Conservation (phyloP, 1,140 invertebrate genomes). For the Drosophila busckii region DNA sequence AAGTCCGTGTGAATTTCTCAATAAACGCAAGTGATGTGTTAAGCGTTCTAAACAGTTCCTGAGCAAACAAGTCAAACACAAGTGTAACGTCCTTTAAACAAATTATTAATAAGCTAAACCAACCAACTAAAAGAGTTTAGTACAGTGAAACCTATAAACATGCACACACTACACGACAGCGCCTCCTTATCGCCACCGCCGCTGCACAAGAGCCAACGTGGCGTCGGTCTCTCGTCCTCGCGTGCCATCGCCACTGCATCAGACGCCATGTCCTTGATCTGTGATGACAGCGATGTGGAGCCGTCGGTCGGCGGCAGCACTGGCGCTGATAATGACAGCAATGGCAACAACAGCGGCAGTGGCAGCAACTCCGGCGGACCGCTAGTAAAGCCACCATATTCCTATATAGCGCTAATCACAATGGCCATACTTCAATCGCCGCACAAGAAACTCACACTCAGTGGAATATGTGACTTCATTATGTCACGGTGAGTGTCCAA, state of each 20-base stretch:
- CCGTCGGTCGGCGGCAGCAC: constrained; percentile 34
- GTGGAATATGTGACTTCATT: constrained; percentile 99
- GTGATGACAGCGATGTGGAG: constrained; percentile 58
- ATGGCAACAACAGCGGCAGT: constrained; percentile 8
- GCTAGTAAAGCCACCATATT: constrained; percentile 96
- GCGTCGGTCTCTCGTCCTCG: constrained; percentile 30
- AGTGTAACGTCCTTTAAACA: constrained; percentile 59
- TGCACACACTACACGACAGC: constrained; percentile 56
- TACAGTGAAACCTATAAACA: no score
- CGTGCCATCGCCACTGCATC: constrained; percentile 28
- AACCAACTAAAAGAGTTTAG: not conserved
- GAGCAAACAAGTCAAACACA: constrained; percentile 51
- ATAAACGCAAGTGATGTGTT: not conserved
- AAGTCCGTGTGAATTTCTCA: constrained; percentile 4
- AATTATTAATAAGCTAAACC: constrained; percentile 34
- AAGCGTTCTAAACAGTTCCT: constrained; percentile 47
- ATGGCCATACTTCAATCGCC: constrained; percentile 99
- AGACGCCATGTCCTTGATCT: constrained; percentile 56
- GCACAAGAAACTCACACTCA: constrained; percentile 96
- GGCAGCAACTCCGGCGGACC: constrained; percentile 56
- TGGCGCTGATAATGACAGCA: constrained; percentile 10
- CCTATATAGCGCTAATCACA: constrained; percentile 98
- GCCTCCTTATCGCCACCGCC: constrained; percentile 65
- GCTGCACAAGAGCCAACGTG: constrained; percentile 48
- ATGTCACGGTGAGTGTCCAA: constrained; percentile 85